These are phyloP conservation scores for Lipophrys pholis DNA, from an alignment of 2,113 vertebrate species.

Conservation along the genomic window DNA sequence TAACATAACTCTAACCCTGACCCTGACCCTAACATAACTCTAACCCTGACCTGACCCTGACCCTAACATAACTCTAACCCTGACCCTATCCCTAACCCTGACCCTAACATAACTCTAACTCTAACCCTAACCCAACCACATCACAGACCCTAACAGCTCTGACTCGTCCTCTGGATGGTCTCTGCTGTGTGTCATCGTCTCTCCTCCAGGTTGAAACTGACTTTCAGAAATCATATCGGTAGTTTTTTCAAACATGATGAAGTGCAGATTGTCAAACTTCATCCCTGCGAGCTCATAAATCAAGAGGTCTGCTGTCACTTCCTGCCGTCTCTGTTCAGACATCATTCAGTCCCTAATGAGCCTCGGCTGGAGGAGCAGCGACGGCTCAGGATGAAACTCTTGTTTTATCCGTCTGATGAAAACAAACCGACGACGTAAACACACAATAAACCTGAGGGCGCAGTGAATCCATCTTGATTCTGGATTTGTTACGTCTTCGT, in stretches of 20 bases:
- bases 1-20: too few relatives aligned
- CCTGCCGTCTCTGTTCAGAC: neutral
- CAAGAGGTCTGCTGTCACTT: neutral
- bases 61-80: too few relatives aligned
- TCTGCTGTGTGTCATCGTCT: slow-evolving; percentile 9
- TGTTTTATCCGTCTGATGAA: neutral
- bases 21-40: too few relatives aligned
- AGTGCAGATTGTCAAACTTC: neutral
- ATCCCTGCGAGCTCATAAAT: slow-evolving; percentile 1
- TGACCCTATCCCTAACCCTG: too few relatives aligned
- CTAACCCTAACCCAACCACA: too few relatives aligned
- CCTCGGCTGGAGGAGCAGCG: neutral
- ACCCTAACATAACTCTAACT: too few relatives aligned
- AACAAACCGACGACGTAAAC: neutral
- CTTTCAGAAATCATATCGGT: too few relatives aligned
- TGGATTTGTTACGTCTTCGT: neutral
- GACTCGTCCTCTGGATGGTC: too few relatives aligned
- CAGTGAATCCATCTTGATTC: slow-evolving; percentile 4
- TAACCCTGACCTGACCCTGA: too few relatives aligned
- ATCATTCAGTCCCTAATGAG: neutral
- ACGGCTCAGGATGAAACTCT: too few relatives aligned
- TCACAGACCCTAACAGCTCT: too few relatives aligned
- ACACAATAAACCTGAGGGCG: neutral
- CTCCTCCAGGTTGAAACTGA: neutral
- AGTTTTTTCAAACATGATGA: slow-evolving; percentile 10